Evolutionary conservation across 1,140 invertebrate species (phyloP).

Genomic region (Drosophila nannoptera): DNA sequence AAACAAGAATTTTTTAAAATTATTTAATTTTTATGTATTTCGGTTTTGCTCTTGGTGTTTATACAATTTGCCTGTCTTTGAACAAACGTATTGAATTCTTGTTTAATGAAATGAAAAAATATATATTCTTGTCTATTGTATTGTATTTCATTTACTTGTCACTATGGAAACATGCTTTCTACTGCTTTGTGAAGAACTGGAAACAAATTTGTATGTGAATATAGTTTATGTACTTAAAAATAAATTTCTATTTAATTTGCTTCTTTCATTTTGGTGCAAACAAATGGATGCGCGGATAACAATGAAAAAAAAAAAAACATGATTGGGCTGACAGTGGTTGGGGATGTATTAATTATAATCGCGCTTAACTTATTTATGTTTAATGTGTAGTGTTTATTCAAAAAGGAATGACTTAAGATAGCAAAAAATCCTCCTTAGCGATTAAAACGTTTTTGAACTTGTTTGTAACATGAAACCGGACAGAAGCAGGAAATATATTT

Average conservation of each 20-base stretch:
- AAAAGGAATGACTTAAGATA: conserved; percentile 76
- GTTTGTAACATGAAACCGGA: conserved; percentile 43
- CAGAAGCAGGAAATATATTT: conserved; percentile 19
- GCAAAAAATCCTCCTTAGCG: conserved; percentile 70
- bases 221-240: conserved; percentile 32
- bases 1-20: conserved; percentile 32
- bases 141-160: conserved; percentile 29
- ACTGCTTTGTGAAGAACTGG: conserved; percentile 37
- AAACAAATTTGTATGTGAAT: conserved; percentile 36
- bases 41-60: conserved; percentile 45
- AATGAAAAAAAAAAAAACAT: conserved; percentile 31
- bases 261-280: conserved; percentile 8
- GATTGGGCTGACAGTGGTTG: conserved; percentile 13
- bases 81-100: conserved; percentile 35
- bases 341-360: conserved; percentile 38
- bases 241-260: conserved; percentile 10
- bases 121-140: conserved; percentile 27
- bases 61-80: conserved; percentile 38
- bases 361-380: conserved; percentile 60
- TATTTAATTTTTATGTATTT: conserved; percentile 48
- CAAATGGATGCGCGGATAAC: conserved; percentile 35
- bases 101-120: conserved; percentile 33
- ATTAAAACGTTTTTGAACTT: conserved; percentile 49
- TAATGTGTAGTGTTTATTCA: conserved; percentile 44
- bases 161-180: conserved; percentile 29